Base-by-base conservation (phyloP, 2,113 vertebrate genomes). In the Microcebus ravelobensis region DNA sequence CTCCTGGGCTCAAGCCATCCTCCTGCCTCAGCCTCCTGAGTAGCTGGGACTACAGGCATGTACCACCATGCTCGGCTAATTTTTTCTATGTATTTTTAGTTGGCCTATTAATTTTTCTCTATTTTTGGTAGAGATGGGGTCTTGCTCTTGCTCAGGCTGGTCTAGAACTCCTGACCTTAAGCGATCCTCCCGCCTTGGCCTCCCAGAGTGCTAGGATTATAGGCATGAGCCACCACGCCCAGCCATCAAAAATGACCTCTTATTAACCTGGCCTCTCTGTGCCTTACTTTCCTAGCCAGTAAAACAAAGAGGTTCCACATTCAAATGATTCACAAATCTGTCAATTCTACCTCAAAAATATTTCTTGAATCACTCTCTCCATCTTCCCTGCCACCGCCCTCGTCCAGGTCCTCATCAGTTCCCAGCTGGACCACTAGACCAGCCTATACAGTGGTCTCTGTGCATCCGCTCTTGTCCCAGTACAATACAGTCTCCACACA, bases 251-350 rank as follows among this genome's bases (percentile, higher is more conserved):
- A 90, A 7, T 86, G 15, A 59, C n/a, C 70, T 77, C 39, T 8
- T 50, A 82, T 70, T 83, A 92, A 8, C 34, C 34, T 95, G 48
- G 3, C 29, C 42, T 73, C 42, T 73, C 36, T 76, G 50, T 81
- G 81, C 31, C 52, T 94, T 48, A 84, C 20, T 77, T 83, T 96
- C 87, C 34, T 93, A 87, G 79, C 48, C 20, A 93, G 55, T 29
- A 55, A 55, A 88, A 87, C 63, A 48, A 91, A 92, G 82, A 88
- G 39, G 65, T 42, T 91, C 48, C 59, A 42, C 20, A 81, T 93
- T 74, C n/a, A 90, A 92, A 70, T 80, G 21, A 45, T 81, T 65
- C 76, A 42, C 17, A 82, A 77, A 94, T 57, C 42, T 65, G 42
- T 74, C 27, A 50, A 59, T 81, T 90, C 5, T 39, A 39, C 87